Evolutionary conservation across 1,140 invertebrate genomes (phyloP), one percentile per base, ranked within the genome.

Genomic region (Dendroctonus valens): DNA sequence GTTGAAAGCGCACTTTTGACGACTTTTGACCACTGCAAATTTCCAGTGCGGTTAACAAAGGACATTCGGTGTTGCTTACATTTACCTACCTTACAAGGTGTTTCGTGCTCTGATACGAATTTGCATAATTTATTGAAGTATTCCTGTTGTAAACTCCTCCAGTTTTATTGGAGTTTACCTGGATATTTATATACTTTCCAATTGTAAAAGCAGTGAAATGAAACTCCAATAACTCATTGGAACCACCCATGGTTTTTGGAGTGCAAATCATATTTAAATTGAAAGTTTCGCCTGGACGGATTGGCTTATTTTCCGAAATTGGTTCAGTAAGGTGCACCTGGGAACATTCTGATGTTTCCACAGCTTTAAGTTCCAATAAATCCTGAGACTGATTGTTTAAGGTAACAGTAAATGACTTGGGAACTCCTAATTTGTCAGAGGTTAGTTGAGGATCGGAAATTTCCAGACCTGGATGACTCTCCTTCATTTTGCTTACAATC

Each of bases 141-240:
- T 26, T 26, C 26, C 1, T 26, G 26, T 26, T 26, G 26, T 26
- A 26, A 26, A 26, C 26, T 26, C 26, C 26, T 26, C 26, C 26
- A 26, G 26, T 26, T 26, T 26, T 26, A 26, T 26, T 1, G 26
- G 73, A 46, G 70, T 74, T 74, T 8, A 86, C 81, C 11, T 74
- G 77, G 12, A 86, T 81, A 38, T 72, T 72, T 55, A 89, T 73
- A 40, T 79, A 76, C 9, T 85, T 79, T 40, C 80, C 83, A 58
- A 89, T 83, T 67, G 80, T 77, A 72, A 84, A 89, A 62, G 71
- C 69, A 67, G 79, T 79, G 73, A 86, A 91, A 69, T 71, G 74
- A 59, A 84, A 86, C 40, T 84, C 72, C 49, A 86, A 79, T 6
- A 83, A 66, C 77, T 90, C 88, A 39, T 81, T 79, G 0, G 82